Evolutionary conservation across 2,113 vertebrate species (phyloP), one percentile per base, ranked within the genome.

Genomic region (Poeciliopsis occidentalis): DNA sequence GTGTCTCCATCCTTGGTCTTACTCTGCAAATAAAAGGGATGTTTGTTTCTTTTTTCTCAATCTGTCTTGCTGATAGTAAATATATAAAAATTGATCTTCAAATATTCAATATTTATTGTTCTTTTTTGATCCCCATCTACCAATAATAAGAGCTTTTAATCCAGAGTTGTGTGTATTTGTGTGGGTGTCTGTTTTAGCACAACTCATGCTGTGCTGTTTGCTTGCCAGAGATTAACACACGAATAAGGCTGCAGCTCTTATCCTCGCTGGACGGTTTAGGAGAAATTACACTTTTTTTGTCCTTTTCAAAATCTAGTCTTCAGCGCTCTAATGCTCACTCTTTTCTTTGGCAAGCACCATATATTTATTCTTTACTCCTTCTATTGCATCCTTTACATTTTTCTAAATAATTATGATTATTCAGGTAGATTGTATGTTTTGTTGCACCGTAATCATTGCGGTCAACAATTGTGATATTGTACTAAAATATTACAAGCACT

Each of bases 141-240:
- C 11, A 27, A 66, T 12, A 47, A 3, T 47, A 31, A 57, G 17
- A 47, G 24, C 39, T 69, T 37, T n/a, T 64, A 37, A 51, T 29
- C 10, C 26, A 32, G 0, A 39, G 47, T 31, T 54, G 12, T 44
- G 44, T 73, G 27, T 44, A 32, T 37, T 17, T 70, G 22, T 8
- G 15, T 63, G 39, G 5, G n/a, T 60, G 51, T 34, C 47, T 15
- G 51, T 31, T 27, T 32, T 51, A 11, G 3, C 19, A 17, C 4
- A 13, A 29, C 62, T 31, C 57, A 26, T 64, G 61, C 13, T 3
- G n/a, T 64, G 57, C 5, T 63, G 61, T 30, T 26, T 75, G 65
- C 47, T 60, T 71, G 75, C n/a, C 77, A 81, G 69, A 83, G 85
- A 87, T 85, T 83, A 81, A 26, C 1, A 11, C 71, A 74, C 65